Conservation (phyloP, 2,888 invertebrate species). For the Crocallis elinguaria region DNA sequence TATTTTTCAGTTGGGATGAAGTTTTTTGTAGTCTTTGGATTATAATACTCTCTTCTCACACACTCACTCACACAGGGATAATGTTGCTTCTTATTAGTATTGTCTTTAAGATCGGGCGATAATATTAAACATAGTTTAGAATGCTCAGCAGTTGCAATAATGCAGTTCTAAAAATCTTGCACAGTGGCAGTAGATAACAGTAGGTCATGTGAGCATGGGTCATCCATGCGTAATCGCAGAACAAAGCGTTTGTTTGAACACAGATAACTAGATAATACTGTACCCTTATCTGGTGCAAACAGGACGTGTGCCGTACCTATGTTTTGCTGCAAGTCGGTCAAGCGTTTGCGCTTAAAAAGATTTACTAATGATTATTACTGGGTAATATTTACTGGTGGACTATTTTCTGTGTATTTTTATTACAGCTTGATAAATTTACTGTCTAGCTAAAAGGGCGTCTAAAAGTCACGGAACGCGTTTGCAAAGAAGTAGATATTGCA, state of each 20-base stretch:
- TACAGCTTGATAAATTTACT: no score
- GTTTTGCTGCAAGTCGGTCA: slow-evolving; percentile 29
- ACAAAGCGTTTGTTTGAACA: slow-evolving; percentile 30
- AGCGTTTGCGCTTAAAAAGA: slow-evolving; percentile 3
- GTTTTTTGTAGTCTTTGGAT: no score
- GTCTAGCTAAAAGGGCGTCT: no score
- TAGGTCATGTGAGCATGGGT: slow-evolving; percentile 11
- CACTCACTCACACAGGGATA: no score
- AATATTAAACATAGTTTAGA: background rate
- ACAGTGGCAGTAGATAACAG: slow-evolving; percentile 1
- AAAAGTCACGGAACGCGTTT: no score
- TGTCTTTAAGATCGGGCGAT: no score
- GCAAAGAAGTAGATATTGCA: no score
- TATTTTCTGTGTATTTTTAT: background rate
- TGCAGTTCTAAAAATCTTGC: background rate
- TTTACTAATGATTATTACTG: background rate
- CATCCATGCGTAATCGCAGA: slow-evolving; percentile 13
- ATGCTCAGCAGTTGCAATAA: no score
- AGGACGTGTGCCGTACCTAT: slow-evolving; percentile 16
- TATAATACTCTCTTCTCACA: no score
- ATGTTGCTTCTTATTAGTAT: no score
- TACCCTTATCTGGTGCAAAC: slow-evolving; percentile 28
- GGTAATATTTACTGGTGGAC: background rate
- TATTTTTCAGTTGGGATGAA: no score
- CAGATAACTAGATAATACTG: slow-evolving; percentile 27